Conservation (phyloP, 2,888 invertebrate species). For the Lordiphosa andalusiaca region DNA sequence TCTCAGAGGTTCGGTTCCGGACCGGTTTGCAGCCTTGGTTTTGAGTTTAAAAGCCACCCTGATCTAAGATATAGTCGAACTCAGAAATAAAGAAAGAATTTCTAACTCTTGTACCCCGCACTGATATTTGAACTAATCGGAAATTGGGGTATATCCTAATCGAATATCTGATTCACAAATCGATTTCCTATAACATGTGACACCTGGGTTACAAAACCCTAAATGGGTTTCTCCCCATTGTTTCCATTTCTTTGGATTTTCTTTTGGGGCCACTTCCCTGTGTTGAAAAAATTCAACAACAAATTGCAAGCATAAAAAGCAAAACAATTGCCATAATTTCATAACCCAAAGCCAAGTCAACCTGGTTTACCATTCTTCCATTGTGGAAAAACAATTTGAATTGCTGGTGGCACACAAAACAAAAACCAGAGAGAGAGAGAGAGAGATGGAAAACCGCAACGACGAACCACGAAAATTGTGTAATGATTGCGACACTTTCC, state of each 20-base stretch:
- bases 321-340: conserved; percentile 65
- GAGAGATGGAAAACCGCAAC: conserved; percentile 16
- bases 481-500: conserved; percentile 64
- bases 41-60: too few relatives aligned
- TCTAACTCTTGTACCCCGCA: too few relatives aligned
- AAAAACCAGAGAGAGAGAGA: conserved; percentile 23
- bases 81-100: too few relatives aligned
- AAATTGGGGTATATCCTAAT: too few relatives aligned
- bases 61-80: too few relatives aligned
- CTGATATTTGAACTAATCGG: too few relatives aligned
- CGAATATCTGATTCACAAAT: conserved; percentile 11
- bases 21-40: too few relatives aligned
- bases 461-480: conserved; percentile 52
- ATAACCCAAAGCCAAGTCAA: conserved; percentile 47
- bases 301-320: conserved; percentile 35
- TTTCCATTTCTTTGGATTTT: conserved; percentile 39
- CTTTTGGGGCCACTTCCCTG: conserved; percentile 39
- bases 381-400: conserved; percentile 51
- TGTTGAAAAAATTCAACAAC: conserved; percentile 13
- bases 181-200: conserved; percentile 45
- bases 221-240: conserved; percentile 7
- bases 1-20: too few relatives aligned
- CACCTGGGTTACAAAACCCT: conserved; percentile 26
- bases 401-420: conserved; percentile 45
- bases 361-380: conserved; percentile 53